Base-by-base conservation (phyloP, 2,113 vertebrate genomes). In the Lepidothrix coronata region DNA sequence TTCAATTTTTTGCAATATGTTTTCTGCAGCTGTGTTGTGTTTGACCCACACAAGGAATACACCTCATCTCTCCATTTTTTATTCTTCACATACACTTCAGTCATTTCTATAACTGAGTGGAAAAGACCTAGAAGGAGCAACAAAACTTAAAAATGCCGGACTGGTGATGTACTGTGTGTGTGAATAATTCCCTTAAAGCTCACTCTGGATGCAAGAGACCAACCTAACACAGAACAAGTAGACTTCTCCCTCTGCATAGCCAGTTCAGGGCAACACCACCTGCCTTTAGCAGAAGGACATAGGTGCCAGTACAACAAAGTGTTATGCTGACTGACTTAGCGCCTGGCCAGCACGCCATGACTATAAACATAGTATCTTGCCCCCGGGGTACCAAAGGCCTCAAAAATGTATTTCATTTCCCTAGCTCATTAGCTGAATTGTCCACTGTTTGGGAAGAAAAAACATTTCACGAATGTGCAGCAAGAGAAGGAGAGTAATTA, bases 401-500 rank as follows among this genome's bases (percentile, higher is more conserved):
- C 65, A 85, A 44, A 89, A 95, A 25, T 4, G 61, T 4, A 2
- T 4, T 19, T n/a, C 1, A 3, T 66, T 85, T 89, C 49, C 71
- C 62, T 18, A 51, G 30, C 31, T 66, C 30, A 48, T 48, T 39
- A 85, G 51, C 71, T 33, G 31, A 67, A 80, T 9, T n/a, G 22
- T 17, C 48, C 65, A 23, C 72, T 71, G 59, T 70, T 84, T n/a
- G n/a, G 43, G 57, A 82, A 90, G 37, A 25, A 86, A 68, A 92
- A 83, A 39, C 57, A 75, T 84, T 63, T 74, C 67, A 58, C 14
- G 3, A 55, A 83, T 79, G 51, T 18, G 63, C 41, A 85, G 62
- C 79, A 86, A 91, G 25, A 92, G 57, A n/a, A 80, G 51, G 54
- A 70, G 22, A 70, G 11, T 77, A 85, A 93, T 96, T 95, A 95